These are phyloP conservation scores for Goniozus legneri DNA, from an alignment of 1,140 invertebrate species.

Conservation along the genomic window DNA sequence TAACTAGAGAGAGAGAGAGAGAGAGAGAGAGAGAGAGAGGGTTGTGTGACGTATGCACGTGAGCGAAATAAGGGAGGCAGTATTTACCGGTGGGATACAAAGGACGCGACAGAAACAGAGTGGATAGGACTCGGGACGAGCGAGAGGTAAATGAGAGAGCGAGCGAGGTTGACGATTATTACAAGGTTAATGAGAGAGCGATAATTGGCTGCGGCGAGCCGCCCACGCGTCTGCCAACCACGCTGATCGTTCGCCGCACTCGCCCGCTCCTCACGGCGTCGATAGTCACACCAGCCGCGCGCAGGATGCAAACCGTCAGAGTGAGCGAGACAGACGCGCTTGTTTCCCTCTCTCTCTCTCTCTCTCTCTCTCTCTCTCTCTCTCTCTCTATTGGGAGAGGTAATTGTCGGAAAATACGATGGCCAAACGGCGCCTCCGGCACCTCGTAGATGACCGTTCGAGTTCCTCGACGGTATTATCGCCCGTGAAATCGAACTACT, in stretches of 20 bases:
- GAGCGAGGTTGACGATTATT: slow-evolving; percentile 40
- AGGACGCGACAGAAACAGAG: background rate
- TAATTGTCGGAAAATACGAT: slow-evolving; percentile 33
- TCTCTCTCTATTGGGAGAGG: no score
- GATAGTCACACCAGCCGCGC: background rate
- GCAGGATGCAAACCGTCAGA: background rate
- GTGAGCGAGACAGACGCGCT: background rate
- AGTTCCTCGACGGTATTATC: no score
- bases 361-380: no score
- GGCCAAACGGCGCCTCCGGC: slow-evolving; percentile 20
- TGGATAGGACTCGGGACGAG: background rate
- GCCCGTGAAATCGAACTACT: no score
- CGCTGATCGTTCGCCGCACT: slow-evolving; percentile 22
- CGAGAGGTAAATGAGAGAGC: background rate
- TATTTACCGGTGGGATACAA: no score
- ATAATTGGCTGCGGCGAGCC: slow-evolving; percentile 43
- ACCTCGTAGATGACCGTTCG: slow-evolving; percentile 20
- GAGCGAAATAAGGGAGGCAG: no score
- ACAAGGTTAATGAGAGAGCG: slow-evolving; percentile 44
- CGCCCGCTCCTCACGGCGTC: background rate
- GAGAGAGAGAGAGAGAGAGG: background rate
- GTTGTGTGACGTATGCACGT: no score
- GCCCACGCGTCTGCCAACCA: slow-evolving; percentile 17
- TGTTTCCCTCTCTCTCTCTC: slow-evolving; percentile 11
- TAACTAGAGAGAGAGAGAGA: background rate